Base-by-base conservation (phyloP, 2,797 vertebrate genomes). In the Leptodactylus fallax region DNA sequence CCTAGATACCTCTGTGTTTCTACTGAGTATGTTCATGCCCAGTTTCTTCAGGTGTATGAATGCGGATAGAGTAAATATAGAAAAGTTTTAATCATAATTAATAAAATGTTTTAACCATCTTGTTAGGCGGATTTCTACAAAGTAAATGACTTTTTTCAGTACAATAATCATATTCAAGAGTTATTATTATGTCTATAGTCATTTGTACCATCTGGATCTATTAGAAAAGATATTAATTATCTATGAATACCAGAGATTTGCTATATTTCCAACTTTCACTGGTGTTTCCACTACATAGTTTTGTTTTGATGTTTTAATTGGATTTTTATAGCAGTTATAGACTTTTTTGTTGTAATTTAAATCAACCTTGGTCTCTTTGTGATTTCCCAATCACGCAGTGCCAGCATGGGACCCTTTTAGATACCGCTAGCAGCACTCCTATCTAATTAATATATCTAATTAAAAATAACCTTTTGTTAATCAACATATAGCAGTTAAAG, bases 401-500 rank as follows among this genome's bases (percentile, higher is more conserved):
- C n/a, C 65, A 80, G 82, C 82, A 85, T 85, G 76, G 77, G 82
- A 80, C 67, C 72, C 19, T 61, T 76, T 53, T 61, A 85, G 79
- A 81, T 71, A 17, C 55, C 23, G 82, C 77, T 80, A 53, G 82
- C 65, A 84, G 45, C 77, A 72, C 77, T 71, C 79, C 79, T 88
- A 84, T 81, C 83, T 81, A 85, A 88, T 81, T 85, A 88, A 77
- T 76, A 88, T 27, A 76, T 65, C 61, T 81, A 88, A 85, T 88
- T 88, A 81, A 88, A 85, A 81, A 85, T 67, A 60, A 81, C 69
- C 67, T 81, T 74, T 88, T 81, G 67, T 85, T 88, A 88, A 85
- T 88, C 83, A 85, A 85, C 87, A 81, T 23, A 88, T 56, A 27
- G 16, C 47, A 60, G 16, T 60, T 49, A 85, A 76, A 76, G 47